Percentiles rank a stretch among this genome's conserved stretches.
Conservation (phyloP, 92 coral and sea anemone species). For the Virgularia gustaviana region DNA sequence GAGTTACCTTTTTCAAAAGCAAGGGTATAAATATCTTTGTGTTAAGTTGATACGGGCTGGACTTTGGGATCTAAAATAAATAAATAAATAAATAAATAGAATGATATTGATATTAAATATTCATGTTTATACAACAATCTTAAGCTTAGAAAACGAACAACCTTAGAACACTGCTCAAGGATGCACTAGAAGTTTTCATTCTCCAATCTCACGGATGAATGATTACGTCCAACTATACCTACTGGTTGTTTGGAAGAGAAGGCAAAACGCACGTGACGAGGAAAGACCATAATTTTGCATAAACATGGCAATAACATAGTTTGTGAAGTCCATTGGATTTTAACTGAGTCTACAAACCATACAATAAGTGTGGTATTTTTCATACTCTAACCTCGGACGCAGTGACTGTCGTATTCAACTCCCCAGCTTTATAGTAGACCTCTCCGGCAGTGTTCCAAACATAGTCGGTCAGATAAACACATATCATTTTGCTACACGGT, state of each 20-base stretch:
- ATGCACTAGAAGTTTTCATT: neutral
- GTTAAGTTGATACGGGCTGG: constrained; percentile 60
- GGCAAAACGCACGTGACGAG: no score
- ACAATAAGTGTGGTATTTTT: neutral
- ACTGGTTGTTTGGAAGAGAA: no score
- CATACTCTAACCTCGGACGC: constrained; percentile 60
- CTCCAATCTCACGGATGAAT: neutral
- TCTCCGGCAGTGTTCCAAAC: constrained; percentile 81
- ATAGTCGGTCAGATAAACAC: constrained; percentile 83
- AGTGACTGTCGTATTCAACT: constrained; percentile 68
- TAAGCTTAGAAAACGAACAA: no score
- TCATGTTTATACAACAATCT: no score
- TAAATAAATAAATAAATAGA: no score
- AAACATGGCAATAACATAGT: no score
- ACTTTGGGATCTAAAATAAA: constrained; percentile 27
- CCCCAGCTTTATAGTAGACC: constrained; percentile 76
- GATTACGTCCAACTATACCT: neutral
- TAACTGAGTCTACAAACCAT: neutral
- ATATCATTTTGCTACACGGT: constrained; percentile 64
- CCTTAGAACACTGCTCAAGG: neutral
- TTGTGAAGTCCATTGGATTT: no score
- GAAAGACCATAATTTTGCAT: no score
- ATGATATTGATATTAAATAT: no score
- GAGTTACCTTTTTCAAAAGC: constrained; percentile 8
- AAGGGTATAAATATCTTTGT: constrained; percentile 65